Base-by-base conservation (phyloP, 2,888 invertebrate species). In the Heliconius ethilla region DNA sequence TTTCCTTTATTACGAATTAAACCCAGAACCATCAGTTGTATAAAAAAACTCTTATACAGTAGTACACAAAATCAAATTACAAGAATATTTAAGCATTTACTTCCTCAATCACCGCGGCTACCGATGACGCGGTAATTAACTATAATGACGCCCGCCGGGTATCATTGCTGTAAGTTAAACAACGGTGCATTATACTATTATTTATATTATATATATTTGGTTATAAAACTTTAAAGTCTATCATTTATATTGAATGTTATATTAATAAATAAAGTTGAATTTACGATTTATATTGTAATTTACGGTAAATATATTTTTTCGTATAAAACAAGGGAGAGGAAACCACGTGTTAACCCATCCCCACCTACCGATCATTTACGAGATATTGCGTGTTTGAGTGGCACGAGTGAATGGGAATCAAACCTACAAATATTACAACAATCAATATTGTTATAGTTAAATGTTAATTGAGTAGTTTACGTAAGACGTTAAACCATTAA, bases 51-150 rank as follows among this genome's bases (percentile, higher is more conserved):
- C 18, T 18, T 51, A 18, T 51, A 45, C 13, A 45, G 5, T 51
- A 51, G 22, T 33, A 66, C 27, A 66, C 65, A 66, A 66, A 78
- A 72, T 76, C 27, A 80, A 80, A 80, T 74, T 59, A 59, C 75
- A 40, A 69, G 59, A 78, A 40, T 65, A 45, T 73, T 63, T 75
- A 18, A 51, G 75, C 70, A 67, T 63, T 67, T 80, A 75, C 65
- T 75, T 78, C 78, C 78, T 78, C 69, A 63, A 78, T 77, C 78
- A 72, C 33, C 67, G 75, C 70, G 69, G 77, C 74, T 78, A 74
- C 70, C 75, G 75, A 78, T 78, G 75, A 73, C 63, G 73, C 67
- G 73, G 80, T 80, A 79, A 77, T 80, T 79, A 80, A 65, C 62
- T 55, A 70, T 80, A 80, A 80, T 80, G 73, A 73, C 69, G 59